Conservation (phyloP, 2,888 invertebrate genomes). For the Cheilosia scutellata region DNA sequence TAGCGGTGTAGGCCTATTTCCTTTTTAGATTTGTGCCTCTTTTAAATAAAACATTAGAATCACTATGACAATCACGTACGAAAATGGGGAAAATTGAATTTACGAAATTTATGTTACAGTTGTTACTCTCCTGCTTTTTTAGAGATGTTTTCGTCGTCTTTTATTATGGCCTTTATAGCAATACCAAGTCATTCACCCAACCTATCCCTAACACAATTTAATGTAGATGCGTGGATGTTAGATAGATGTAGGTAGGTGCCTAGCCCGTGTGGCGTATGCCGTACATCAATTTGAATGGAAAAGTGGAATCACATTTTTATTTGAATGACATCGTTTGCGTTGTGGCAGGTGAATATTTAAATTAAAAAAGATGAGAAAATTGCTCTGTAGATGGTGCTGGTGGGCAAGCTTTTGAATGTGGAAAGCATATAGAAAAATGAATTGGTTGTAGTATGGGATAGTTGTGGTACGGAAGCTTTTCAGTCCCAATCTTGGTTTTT, state of each 20-base stretch:
- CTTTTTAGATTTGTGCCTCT: conserved; percentile 57
- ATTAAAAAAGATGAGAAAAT: background rate
- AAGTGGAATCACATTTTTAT: conserved; percentile 43
- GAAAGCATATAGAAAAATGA: background rate
- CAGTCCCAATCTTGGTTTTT: no score
- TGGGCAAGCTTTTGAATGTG: background rate
- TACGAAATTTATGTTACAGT: conserved; percentile 68
- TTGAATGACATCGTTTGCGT: conserved; percentile 47
- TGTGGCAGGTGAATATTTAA: conserved; percentile 16
- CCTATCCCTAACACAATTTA: conserved; percentile 21
- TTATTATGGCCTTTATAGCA: conserved; percentile 21
- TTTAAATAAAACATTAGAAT: conserved; percentile 75
- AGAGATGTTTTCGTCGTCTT: conserved; percentile 17
- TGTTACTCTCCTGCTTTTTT: conserved; percentile 60
- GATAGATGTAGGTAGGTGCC: conserved; percentile 10
- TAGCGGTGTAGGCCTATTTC: background rate
- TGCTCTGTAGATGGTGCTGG: conserved; percentile 21
- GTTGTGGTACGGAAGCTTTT: background rate
- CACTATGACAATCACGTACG: conserved; percentile 75
- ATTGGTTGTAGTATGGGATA: conserved; percentile 2
- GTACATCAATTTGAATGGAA: conserved; percentile 37
- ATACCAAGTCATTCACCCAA: no score
- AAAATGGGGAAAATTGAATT: conserved; percentile 74
- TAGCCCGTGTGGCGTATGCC: no score
- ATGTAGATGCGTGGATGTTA: conserved; percentile 13